Evolutionary conservation across 2,113 vertebrate species (phyloP), one percentile per base, ranked within the genome.

Genomic region (Boulengeromyrus knoepffleri): DNA sequence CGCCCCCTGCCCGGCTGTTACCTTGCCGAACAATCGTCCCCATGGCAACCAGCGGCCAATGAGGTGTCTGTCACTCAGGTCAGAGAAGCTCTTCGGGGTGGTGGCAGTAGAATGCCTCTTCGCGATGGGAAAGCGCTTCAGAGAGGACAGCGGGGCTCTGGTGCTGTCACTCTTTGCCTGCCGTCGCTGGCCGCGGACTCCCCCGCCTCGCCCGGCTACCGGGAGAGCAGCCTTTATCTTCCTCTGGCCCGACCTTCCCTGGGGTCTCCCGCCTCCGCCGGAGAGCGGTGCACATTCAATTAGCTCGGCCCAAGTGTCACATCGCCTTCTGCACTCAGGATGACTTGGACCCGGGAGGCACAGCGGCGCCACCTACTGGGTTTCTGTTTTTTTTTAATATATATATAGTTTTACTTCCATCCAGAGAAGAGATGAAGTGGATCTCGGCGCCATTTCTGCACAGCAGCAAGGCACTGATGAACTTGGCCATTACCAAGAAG

Each of bases 1-100:
- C 90, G 90, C 49, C 87, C 87, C 84, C 74, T 49, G 91, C 91
- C 90, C 89, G 85, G 86, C 39, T 85, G 89, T 70, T 91, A 92
- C 89, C 88, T 90, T 89, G 53, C 62, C 58, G 66, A 88, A 90
- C 88, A 90, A 74, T 83, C 88, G 39, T 93, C 90, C 91, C 93
- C 91, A 93, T 92, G 92, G 92, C 93, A 92, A 93, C 92, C 90
- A 39, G 46, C 56, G 80, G 87, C 90, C 92, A 92, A 91, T 92
- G 92, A 92, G 89, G 88, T 83, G 58, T 84, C 87, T 90, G 88
- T 88, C 90, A 90, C 89, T 84, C 88, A 50, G 91, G 90, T 90
- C 90, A 91, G 77, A 89, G 89, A 56, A 89, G 84, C 90, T 91
- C 90, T 89, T 88, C 58, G 46, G 88, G 42, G 91, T 90, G 89